A percentile compares a stretch with the other conserved stretches of the same genome.
phyloP scores from a whole-genome alignment of 2,113 vertebrate species.

The rat (Rattus norvegicus) region GRCr8 NC_086026.1:104318501-104319000 shows the following conservation, averaged over 20 bases:
- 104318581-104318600: too few relatives aligned
- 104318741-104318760: not conserved
- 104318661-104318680: not conserved
- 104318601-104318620: not conserved
- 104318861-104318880: not conserved
- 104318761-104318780: not conserved
- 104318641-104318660: too few relatives aligned
- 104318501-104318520: conserved; percentile 5
- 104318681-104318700: not conserved
- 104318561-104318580: too few relatives aligned
- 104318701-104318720: too few relatives aligned
- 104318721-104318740: not conserved
- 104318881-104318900: not conserved
- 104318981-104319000: conserved; percentile 34
- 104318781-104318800: not conserved
- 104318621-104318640: not conserved
- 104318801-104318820: not conserved
- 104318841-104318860: too few relatives aligned
- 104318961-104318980: not conserved
- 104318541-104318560: too few relatives aligned
- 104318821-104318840: not conserved
- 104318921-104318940: conserved; percentile 9
- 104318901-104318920: not conserved
- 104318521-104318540: not conserved
- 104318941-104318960: not conserved